Base-by-base conservation (phyloP, 1,140 invertebrate genomes). In the Octopus sinensis region DNA sequence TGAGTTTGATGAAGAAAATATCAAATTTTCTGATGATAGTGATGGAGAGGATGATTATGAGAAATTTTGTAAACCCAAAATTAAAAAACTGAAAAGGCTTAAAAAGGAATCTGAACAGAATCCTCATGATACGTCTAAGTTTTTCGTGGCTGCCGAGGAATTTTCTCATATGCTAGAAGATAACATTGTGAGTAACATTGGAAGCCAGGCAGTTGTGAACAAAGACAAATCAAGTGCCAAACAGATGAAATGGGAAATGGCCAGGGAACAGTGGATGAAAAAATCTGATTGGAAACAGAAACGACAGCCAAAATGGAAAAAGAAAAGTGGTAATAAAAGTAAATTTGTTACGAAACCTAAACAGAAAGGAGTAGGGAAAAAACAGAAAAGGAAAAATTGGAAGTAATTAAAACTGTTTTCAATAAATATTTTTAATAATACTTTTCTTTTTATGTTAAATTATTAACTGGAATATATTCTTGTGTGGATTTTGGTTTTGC, bases 231-330 rank as follows among this genome's bases (percentile, higher is more conserved):
- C 79, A 87, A 87, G 80, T 80, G 83, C 83, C 56, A 89, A 88
- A 79, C 88, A 89, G 80, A 73, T 88, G 54, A 84, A 84, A 73
- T 89, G 88, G 88, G 88, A 89, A 83, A 81, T 82, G 51, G 81
- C 86, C 0, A 75, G 88, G 73, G 88, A 88, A 71, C 82, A 80
- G n/a, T 84, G 83, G 82, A 79, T 87, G n/a, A 78, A 78, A 68
- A 86, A 77, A 51, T 43, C 80, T 53, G 82, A 84, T 53, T 84
- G 85, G 84, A 84, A 81, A 53, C 84, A 83, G 76, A 54, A 56
- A 9, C 13, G 10, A 56, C 81, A 83, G 23, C 54, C 17, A n/a
- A 73, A 73, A 9, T 78, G 77, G 77, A 53, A 78, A 52, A 78
- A 54, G 52, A 51, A 78, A 23, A 78, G 13, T 4, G 51, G 56